Base-by-base conservation (phyloP, 2,888 invertebrate genomes). In the Halictus quadricinctus region DNA sequence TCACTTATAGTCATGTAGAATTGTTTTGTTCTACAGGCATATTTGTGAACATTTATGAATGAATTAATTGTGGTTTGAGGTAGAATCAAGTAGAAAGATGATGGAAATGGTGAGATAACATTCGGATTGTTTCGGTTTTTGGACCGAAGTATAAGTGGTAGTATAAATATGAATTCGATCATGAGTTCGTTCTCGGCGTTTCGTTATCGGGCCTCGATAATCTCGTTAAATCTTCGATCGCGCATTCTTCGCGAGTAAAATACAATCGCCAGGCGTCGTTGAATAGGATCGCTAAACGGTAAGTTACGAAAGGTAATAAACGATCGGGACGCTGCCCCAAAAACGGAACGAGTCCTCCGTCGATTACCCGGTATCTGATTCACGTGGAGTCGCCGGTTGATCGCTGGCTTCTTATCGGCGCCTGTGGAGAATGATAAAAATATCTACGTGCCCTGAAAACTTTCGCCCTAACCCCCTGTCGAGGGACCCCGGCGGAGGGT, bases 361-460 rank as follows among this genome's bases (percentile, higher is more conserved):
- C 76, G 64, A 78, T 78, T 72, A 82, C 48, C 69, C 60, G n/a
- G 46, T 87, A 88, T 88, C 87, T 76, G 85, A 88, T 87, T 77
- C 72, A 87, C 83, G 84, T 86, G 83, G 80, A 73, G 80, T 84
- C 21, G 72, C 73, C 58, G 48, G 74, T 70, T 66, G 87, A 88
- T 87, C 85, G 79, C 75, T 72, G 74, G 54, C 75, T n/a, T 60
- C 74, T 84, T 83, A 89, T 89, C 89, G 85, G 76, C 69, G 70
- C 36, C 15, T 64, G 72, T 69, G 72, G 74, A 75, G 75, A 83
- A 87, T 80, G 82, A 82, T 76, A 87, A 87, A 89, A 85, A 89
- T 88, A 84, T 75, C 86, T 86, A 83, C 85, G 88, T 85, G 88
- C 78, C 70, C 64, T 74, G 85, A 88, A 90, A 90, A 90, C 87